Evolutionary conservation across 2,113 vertebrate species (phyloP).

Genomic region (Regulus satrapa): DNA sequence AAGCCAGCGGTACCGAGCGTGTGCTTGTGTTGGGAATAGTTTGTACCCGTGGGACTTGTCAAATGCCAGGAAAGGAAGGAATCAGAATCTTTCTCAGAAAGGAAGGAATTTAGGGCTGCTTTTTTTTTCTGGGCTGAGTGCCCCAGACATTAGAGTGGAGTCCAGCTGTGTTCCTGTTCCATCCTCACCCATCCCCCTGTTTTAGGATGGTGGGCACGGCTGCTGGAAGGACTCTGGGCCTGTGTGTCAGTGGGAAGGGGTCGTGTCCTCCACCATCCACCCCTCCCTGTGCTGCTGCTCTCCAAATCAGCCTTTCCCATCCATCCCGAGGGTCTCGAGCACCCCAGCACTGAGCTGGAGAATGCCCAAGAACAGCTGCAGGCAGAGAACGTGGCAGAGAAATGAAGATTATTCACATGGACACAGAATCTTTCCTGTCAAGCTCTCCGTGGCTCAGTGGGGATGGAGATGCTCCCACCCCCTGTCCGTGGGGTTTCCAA

Average conservation of each 20-base stretch:
- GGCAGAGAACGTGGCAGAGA: not conserved
- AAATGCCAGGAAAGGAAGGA: not conserved
- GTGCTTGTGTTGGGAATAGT: not conserved
- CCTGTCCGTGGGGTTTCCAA: not conserved
- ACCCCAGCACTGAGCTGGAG: not conserved
- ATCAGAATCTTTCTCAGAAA: not conserved
- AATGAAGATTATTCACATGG: not conserved
- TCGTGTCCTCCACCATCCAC: not conserved
- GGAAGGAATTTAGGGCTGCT: not conserved
- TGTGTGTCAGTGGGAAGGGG: not conserved
- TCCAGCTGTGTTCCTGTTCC: not conserved
- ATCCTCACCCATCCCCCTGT: not conserved
- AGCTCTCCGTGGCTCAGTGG: not conserved
- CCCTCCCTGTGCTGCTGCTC: not conserved
- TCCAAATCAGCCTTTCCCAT: not conserved
- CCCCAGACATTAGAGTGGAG: not conserved
- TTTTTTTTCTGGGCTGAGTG: not conserved
- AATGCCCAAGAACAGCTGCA: fast-evolving
- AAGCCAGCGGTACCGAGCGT: fast-evolving
- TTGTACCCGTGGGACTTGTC: not conserved
- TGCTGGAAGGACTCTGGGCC: not conserved
- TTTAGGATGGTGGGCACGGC: not conserved
- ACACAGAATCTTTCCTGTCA: not conserved
- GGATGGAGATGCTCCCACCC: not conserved
- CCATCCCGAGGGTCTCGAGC: not conserved